Evolutionary conservation across 2,113 vertebrate species (phyloP), one percentile per base, ranked within the genome.

Genomic region (Zosterops lateralis): DNA sequence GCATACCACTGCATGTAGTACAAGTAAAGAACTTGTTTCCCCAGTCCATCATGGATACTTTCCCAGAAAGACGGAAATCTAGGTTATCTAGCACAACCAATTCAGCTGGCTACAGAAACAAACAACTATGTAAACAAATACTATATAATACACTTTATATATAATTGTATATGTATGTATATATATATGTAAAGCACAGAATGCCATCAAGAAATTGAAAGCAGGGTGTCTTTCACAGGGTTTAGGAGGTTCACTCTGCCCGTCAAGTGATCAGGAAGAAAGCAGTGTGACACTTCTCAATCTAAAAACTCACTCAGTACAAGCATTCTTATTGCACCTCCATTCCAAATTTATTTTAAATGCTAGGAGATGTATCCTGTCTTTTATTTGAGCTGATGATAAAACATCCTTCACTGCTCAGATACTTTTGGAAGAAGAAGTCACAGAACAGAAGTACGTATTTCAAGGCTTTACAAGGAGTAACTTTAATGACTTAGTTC

Each of bases 181-280:
- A 50, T 72, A 57, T 17, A 3, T 21, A 50, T 66, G 47, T 79
- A 95, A 96, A 93, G 47, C 14, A 54, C 78, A 97, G 77, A 76
- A 93, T 61, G 86, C 48, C 70, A 91, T 42, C 65, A 57, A 95
- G 61, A 92, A 84, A 95, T 93, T 90, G 68, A 96, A 96, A 94
- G 87, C 48, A 62, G 74, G 16, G 17, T 50, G 87, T 67, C 72
- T 82, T 94, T 94, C 74, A 74, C 17, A 70, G 54, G 42, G 64
- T 90, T 95, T 91, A 93, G 82, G 62, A 94, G 92, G 65, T 34
- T 93, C 3, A 3, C 61, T 96, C 78, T 89, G 81, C 54, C 88
- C 50, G 90, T 96, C 81, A 96, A 97, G 79, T 36, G 76, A 93
- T 48, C 26, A 5, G 40, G 77, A 93, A 85, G 72, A 86, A 94